A percentile compares a stretch with the other conserved stretches of the same genome.
phyloP scores from a whole-genome alignment of 2,113 vertebrate genomes.

The Corythoichthys intestinalis region DNA sequence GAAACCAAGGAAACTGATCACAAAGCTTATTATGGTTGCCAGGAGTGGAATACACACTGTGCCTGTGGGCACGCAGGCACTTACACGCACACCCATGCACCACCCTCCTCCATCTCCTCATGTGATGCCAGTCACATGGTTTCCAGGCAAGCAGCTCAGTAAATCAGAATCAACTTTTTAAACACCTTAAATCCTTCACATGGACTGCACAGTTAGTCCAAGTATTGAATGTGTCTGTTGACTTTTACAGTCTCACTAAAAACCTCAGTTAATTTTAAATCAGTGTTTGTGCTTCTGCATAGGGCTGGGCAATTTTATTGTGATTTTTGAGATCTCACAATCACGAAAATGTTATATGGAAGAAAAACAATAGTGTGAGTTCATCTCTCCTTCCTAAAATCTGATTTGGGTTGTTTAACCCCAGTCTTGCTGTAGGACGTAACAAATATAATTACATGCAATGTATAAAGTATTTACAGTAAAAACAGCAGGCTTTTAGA shows the following conservation, averaged over 20 bases:
- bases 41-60: conserved; percentile 34
- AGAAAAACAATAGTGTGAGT: too few relatives aligned
- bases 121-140: conserved; percentile 76
- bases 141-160: conserved; percentile 73
- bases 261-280: not conserved
- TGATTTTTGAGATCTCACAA: too few relatives aligned
- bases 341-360: too few relatives aligned
- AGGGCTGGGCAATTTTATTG: too few relatives aligned
- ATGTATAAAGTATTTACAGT: too few relatives aligned
- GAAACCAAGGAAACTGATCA: conserved; percentile 71
- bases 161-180: conserved; percentile 77
- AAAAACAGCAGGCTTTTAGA: too few relatives aligned
- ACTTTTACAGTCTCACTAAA: not conserved
- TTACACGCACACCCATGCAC: conserved; percentile 16
- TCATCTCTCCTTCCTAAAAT: too few relatives aligned
- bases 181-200: conserved; percentile 64
- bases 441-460: too few relatives aligned
- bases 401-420: too few relatives aligned
- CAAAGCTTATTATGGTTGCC: conserved; percentile 68
- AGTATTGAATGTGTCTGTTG: conserved; percentile 3
- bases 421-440: too few relatives aligned
- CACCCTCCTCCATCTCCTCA: conserved; percentile 49
- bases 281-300: conserved; percentile 2
- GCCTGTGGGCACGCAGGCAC: conserved; percentile 12
- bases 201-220: conserved; percentile 49